Base-by-base conservation (phyloP, 2,797 vertebrate genomes). In the Helarctos malayanus region DNA sequence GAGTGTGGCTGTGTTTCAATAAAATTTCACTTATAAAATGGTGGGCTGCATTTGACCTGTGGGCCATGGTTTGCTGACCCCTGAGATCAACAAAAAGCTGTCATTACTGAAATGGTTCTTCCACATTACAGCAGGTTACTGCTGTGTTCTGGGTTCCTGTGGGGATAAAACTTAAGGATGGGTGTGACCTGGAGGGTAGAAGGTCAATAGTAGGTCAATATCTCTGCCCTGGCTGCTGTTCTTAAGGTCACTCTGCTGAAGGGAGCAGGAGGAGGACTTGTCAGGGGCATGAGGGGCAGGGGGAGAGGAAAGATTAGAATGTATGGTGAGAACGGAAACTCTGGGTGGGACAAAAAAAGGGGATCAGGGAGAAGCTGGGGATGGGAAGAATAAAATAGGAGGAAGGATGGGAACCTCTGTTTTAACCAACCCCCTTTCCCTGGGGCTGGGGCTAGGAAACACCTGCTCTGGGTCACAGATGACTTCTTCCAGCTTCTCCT, bases 41-140 rank as follows among this genome's bases (percentile, higher is more conserved):
- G 78, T 68, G n/a, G n/a, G 78, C 68, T 65, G 69, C 23, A 41
- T 76, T 82, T 90, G 57, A 65, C 49, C 57, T 13, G 2, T 65
- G 82, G 38, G 63, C 38, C 35, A 23, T 57, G 15, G 59, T 86
- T 68, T 87, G 83, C 63, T 85, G 87, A 93, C 54, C 52, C 14
- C 45, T 32, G 80, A 89, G 84, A 63, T 27, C 25, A 57, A 71
- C 56, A 79, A 69, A 89, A 79, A 45, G 10, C 41, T 61, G 21
- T n/a, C 63, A 69, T 90, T 89, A 86, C 23, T 69, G 89, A 87
- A 96, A 69, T 63, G 41, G 57, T 76, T 16, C 73, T 88, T 81
- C 38, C 6, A 47, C 21, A 56, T 49, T 41, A 61, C 2, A 59
- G 54, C 9, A 76, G 63, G 68, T 84, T 69, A 45, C 38, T 25